Evolutionary conservation across 2,888 invertebrate genomes (phyloP).

Genomic region (Lobophora halterata): DNA sequence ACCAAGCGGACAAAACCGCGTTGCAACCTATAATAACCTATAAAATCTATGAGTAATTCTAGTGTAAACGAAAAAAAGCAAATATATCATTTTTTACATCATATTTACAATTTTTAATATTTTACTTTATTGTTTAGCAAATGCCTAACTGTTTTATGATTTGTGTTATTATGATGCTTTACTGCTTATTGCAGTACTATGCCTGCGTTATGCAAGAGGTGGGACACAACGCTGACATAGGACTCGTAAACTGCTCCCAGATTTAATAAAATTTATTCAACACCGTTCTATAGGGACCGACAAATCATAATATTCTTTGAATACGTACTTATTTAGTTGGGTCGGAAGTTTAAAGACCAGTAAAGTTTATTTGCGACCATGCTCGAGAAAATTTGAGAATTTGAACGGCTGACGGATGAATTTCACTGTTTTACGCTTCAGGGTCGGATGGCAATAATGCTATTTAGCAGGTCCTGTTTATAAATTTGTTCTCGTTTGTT

Average conservation of each 20-base stretch:
- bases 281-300: conserved; percentile 67
- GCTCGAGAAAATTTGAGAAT: conserved; percentile 49
- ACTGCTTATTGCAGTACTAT: too few species aligned
- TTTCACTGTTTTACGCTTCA: conserved; percentile 31
- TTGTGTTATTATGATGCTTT: too few species aligned
- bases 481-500: conserved; percentile 11
- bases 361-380: conserved; percentile 68
- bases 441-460: conserved; percentile 26
- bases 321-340: conserved; percentile 75
- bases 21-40: too few species aligned
- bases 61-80: too few species aligned
- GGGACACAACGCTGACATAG: conserved; percentile 63
- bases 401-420: conserved; percentile 38
- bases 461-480: conserved; percentile 22
- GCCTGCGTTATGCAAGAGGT: conserved; percentile 41
- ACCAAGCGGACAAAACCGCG: too few species aligned
- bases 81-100: too few species aligned
- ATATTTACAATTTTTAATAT: too few species aligned
- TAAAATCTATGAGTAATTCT: too few species aligned
- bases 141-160: too few species aligned
- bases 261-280: conserved; percentile 79
- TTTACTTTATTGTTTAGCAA: too few species aligned
- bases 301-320: conserved; percentile 74
- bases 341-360: conserved; percentile 67
- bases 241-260: conserved; percentile 71